These are phyloP conservation scores for Anneissia japonica DNA, from an alignment of 35 echinoderm and acorn worm genomes.

Conservation along the genomic window DNA sequence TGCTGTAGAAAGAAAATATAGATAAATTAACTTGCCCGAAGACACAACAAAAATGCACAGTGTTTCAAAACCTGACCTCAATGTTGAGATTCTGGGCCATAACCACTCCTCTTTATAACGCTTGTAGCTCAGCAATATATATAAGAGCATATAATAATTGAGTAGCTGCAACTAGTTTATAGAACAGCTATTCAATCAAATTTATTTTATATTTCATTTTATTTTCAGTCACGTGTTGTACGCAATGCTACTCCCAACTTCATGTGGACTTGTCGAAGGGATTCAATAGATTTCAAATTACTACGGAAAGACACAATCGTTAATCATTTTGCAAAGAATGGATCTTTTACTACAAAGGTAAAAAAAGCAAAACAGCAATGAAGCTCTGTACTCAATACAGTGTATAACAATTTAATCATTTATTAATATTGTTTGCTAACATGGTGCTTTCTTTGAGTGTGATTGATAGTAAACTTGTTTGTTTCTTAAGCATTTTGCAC, in stretches of 20 bases:
- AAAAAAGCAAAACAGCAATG: background rate
- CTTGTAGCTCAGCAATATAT: background rate
- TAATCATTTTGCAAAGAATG: slow-evolving; percentile 91
- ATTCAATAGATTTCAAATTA: slow-evolving; percentile 77
- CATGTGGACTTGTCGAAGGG: slow-evolving; percentile 76
- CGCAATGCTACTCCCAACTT: slow-evolving; percentile 70
- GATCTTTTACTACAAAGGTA: slow-evolving; percentile 96
- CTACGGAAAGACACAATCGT: slow-evolving; percentile 81
- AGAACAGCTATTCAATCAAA: background rate
- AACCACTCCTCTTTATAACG: too few species aligned
- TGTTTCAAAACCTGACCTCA: too few species aligned
- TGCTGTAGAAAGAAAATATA: too few species aligned
- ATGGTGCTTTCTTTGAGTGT: too few species aligned
- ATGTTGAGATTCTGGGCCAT: too few species aligned
- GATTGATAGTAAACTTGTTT: too few species aligned
- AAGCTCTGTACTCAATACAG: background rate
- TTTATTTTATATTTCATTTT: background rate
- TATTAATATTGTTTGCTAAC: too few species aligned
- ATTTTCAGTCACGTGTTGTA: slow-evolving; percentile 84
- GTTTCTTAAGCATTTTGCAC: too few species aligned
- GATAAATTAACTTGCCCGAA: too few species aligned
- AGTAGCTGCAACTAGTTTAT: background rate
- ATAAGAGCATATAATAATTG: background rate
- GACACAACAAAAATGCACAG: too few species aligned
- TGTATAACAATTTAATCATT: background rate